A percentile compares a stretch with the other conserved stretches of the same genome.
These are phyloP conservation scores for Drosophila neocordata DNA, from an alignment of 1,140 invertebrate species.

Conservation along the genomic window DNA sequence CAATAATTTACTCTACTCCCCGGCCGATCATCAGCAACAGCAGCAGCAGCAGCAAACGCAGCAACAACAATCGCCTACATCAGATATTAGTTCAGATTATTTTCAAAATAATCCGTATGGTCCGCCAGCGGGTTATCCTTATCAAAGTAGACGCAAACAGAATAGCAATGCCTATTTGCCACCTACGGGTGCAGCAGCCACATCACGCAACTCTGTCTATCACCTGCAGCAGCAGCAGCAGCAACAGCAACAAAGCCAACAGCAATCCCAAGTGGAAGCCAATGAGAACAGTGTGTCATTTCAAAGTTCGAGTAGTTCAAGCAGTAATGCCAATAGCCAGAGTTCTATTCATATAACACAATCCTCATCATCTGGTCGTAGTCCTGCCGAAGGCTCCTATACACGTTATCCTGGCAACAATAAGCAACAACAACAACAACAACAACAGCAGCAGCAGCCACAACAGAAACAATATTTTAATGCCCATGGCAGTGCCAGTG, in stretches of 20 bases:
- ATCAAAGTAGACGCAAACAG: constrained; percentile 64
- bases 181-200: constrained; percentile 54
- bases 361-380: constrained; percentile 41
- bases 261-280: constrained; percentile 47
- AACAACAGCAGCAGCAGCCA: constrained; percentile 27
- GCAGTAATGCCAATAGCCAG: constrained; percentile 45
- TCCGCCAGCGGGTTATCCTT: constrained; percentile 65
- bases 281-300: constrained; percentile 60
- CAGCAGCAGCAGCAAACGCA: constrained; percentile 12
- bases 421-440: constrained; percentile 26
- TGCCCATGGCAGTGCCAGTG: constrained; percentile 64
- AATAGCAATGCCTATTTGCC: constrained; percentile 75
- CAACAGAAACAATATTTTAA: constrained; percentile 69
- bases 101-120: constrained; percentile 71
- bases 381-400: constrained; percentile 67
- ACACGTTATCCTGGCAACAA: constrained; percentile 48
- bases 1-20: constrained; percentile 80
- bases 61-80: constrained; percentile 9
- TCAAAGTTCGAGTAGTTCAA: constrained; percentile 56
- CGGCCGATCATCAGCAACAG: constrained; percentile 75
- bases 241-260: constrained; percentile 50
- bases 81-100: constrained; percentile 39
- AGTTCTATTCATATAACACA: constrained; percentile 60
- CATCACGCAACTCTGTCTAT: constrained; percentile 63
- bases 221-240: constrained; percentile 62